Evolutionary conservation across 2,113 vertebrate species (phyloP).

Genomic region (Muntiacus reevesi): DNA sequence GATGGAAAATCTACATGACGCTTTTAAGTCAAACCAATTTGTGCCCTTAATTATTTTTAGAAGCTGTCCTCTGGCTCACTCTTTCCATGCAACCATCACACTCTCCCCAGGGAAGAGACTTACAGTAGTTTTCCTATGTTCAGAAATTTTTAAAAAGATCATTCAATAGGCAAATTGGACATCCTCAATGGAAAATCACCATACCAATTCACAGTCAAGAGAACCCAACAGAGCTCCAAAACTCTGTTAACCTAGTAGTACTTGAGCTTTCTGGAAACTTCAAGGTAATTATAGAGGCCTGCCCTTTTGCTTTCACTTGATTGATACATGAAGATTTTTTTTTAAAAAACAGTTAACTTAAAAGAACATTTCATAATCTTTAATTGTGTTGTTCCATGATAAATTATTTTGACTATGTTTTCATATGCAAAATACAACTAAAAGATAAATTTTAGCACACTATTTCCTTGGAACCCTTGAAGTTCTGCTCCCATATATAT

Average conservation of each 20-base stretch:
- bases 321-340: not conserved
- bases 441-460: not conserved
- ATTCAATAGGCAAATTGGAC: constrained; percentile 19
- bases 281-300: not conserved
- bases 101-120: constrained; percentile 7
- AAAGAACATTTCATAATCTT: not conserved
- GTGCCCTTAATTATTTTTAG: constrained; percentile 12
- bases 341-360: not conserved
- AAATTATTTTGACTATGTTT: not conserved
- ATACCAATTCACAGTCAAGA: not conserved
- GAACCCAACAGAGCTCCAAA: not conserved
- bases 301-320: not conserved
- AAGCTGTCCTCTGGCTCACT: not conserved
- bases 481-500: not conserved
- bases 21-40: constrained; percentile 15
- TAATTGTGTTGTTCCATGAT: not conserved
- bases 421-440: not conserved
- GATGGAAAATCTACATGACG: not conserved
- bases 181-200: constrained; percentile 25
- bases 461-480: not conserved
- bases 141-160: not conserved
- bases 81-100: not conserved
- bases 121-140: not conserved
- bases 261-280: constrained; percentile 21
- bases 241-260: not conserved